phyloP scores from a whole-genome alignment of 92 coral and sea anemone species.

The Hydrozoanthus gracilis region DNA sequence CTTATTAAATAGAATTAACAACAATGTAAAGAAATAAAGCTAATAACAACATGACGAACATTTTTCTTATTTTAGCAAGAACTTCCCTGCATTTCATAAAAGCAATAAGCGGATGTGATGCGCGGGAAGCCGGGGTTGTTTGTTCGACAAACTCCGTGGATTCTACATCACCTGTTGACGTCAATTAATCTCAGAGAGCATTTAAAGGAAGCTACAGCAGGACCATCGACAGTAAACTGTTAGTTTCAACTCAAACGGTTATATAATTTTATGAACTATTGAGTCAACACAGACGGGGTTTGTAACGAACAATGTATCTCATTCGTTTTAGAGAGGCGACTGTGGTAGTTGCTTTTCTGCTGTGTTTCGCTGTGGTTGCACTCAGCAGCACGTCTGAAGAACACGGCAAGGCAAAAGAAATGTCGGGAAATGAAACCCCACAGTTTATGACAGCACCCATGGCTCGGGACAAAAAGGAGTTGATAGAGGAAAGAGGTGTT shows the following conservation, averaged over 20 bases:
- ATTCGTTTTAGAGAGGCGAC: not conserved
- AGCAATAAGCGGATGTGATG: conserved; percentile 17
- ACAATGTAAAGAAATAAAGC: not conserved
- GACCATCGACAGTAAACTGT: not conserved
- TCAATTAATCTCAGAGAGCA: not conserved
- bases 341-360: not conserved
- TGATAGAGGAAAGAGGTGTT: not conserved
- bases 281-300: not conserved
- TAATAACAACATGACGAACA: not conserved
- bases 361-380: conserved; percentile 15
- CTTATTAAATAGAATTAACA: not conserved
- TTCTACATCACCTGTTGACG: not conserved
- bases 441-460: not conserved
- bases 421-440: not conserved
- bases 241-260: not conserved
- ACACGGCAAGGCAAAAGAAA: not conserved
- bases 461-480: not conserved
- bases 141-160: not conserved
- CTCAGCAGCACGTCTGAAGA: not conserved
- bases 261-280: not conserved
- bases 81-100: not conserved
- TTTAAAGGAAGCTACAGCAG: conserved; percentile 2
- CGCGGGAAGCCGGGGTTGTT: not conserved
- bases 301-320: not conserved
- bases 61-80: not conserved